Percentiles rank a stretch among this genome's conserved stretches.
Evolutionary conservation across 2,888 invertebrate genomes (phyloP).

Genomic region (Tipula helvola): DNA sequence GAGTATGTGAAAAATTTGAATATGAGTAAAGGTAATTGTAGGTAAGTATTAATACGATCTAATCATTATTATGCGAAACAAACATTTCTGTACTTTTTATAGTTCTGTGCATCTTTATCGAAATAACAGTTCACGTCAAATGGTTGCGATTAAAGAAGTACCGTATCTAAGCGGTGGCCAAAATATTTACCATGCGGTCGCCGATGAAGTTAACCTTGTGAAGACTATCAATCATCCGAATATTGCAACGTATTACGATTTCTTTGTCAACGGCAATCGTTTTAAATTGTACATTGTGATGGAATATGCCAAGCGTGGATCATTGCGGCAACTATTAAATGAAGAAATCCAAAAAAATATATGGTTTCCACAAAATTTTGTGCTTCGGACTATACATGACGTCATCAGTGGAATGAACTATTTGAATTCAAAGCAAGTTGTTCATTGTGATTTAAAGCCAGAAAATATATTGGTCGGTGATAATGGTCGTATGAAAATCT

Average conservation of each 20-base stretch:
- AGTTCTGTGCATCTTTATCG: neutral
- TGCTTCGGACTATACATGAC: neutral
- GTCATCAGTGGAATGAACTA: conserved; percentile 26
- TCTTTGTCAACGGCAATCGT: conserved; percentile 23
- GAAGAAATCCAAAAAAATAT: neutral
- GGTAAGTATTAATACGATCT: neutral
- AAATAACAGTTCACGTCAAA: neutral
- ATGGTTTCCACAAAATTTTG: neutral
- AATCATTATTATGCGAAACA: neutral
- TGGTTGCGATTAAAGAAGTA: neutral
- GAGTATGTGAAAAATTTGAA: neutral
- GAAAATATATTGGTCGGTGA: conserved; percentile 17
- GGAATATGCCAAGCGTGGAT: conserved; percentile 31
- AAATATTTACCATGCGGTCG: neutral
- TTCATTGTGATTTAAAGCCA: conserved; percentile 19
- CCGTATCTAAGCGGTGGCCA: neutral
- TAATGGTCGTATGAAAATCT: conserved; percentile 16
- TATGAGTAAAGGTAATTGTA: neutral
- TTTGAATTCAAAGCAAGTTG: conserved; percentile 28
- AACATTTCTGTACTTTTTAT: neutral
- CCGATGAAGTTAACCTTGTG: conserved; percentile 26
- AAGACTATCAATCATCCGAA: conserved; percentile 31
- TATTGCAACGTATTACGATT: conserved; percentile 29
- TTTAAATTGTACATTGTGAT: conserved; percentile 27
- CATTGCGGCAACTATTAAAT: conserved; percentile 25